Evolutionary conservation across 2,888 invertebrate species (phyloP), one percentile per base, ranked within the genome.

Genomic region (Epiblema foenella): DNA sequence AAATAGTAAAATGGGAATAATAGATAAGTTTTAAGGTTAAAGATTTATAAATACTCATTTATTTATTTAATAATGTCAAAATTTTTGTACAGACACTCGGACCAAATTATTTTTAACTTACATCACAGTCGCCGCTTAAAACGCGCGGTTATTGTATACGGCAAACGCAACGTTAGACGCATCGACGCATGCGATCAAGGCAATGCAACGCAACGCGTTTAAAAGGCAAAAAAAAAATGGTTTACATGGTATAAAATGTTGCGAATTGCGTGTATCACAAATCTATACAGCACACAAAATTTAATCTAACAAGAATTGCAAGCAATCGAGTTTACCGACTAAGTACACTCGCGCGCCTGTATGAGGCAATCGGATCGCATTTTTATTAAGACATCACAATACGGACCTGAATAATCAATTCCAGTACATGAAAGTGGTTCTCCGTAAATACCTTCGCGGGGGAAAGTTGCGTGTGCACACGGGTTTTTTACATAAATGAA

Each of bases 341-440:
- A 33, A 0, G 3, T 33, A 33, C 46, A 57, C 9, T 33, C 58
- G 17, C 37, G 65, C 20, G 56, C 57, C 66, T 20, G 18, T 57
- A 33, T 8, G 37, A 49, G n/a, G 49, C 17, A 66, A n/a, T n/a
- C 46, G 10, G 33, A 49, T 66, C 59, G 42, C 37, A 73, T 24
- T 24, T 24, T 3, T 24, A 74, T 64, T 68, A 68, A 73, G 54
- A 74, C 71, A 72, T 68, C 54, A 73, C 64, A 72, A 56, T 68
- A 73, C 62, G 59, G 59, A 68, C 58, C 68, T 70, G 72, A 70
- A 71, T 73, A 69, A 68, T 62, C 42, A 24, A 68, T 74, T 67
- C 73, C 72, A 68, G 68, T 75, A 71, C 73, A 72, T 72, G 79
- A 79, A 77, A 78, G 79, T 78, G 74, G 77, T 74, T 77, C 76